phyloP scores from a whole-genome alignment of 2,113 vertebrate species.

The Pomatostomus ruficeps region DNA sequence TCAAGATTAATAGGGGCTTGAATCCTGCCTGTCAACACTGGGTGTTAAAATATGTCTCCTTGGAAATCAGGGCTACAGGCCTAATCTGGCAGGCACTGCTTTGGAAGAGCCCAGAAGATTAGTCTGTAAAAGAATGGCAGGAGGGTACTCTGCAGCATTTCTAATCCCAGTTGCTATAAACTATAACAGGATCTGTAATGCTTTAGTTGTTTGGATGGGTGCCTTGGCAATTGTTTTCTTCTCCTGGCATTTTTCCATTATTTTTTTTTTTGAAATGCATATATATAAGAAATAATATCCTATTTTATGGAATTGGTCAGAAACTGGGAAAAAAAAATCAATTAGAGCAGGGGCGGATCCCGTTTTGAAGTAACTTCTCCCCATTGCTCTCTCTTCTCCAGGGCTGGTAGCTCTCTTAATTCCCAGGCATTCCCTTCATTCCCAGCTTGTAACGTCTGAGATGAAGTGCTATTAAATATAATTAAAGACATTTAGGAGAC shows the following conservation, averaged over 20 bases:
- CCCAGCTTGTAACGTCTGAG: background rate
- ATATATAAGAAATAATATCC: background rate
- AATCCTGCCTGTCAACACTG: background rate
- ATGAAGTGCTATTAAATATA: background rate
- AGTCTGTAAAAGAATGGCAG: background rate
- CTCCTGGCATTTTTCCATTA: background rate
- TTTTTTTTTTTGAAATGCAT: background rate
- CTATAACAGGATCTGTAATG: background rate
- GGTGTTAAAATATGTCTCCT: background rate
- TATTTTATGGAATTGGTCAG: background rate
- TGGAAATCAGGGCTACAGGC: background rate
- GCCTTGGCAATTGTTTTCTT: background rate
- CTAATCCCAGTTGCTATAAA: background rate
- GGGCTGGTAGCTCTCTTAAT: background rate
- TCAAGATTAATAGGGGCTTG: background rate
- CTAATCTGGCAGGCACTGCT: background rate
- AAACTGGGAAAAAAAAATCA: background rate
- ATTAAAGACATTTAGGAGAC: background rate
- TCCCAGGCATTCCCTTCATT: background rate
- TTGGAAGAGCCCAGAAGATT: background rate
- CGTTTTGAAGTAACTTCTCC: background rate
- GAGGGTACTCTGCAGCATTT: background rate
- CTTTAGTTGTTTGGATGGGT: background rate
- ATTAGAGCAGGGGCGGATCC: background rate
- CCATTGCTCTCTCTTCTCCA: background rate